Base-by-base conservation (phyloP, 2,797 vertebrate species). In the Poeciliopsis turneri region DNA sequence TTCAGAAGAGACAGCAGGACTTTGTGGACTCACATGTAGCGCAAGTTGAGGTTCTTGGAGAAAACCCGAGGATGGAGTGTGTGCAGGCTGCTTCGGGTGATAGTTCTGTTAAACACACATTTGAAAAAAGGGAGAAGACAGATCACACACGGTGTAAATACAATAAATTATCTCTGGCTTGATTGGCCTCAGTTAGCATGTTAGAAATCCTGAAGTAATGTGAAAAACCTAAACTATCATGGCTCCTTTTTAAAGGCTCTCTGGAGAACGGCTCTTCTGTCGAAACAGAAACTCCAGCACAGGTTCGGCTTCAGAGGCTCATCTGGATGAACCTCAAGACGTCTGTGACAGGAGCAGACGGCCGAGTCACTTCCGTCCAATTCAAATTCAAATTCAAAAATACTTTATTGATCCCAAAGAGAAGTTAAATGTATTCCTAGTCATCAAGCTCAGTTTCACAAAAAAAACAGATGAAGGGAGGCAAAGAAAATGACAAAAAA, bases 41-140 rank as follows among this genome's bases (percentile, higher is more conserved):
- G 97, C 88, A 99, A 94, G 61, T 97, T 95, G 25, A 97, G 97
- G 88, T 99, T 99, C 94, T 97, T 97, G 89, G 96, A 96, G 76
- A 99, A 99, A 75, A 96, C 97, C 39, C 96, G 95, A 2, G 96
- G 90, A 85, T 97, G 97, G 93, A 99, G 97, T 23, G 83, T 93
- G 53, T 95, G 93, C 79, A 99, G 95, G 94, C 96, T 97, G 92
- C 97, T 98, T 91, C 96, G 97, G 84, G 94, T 97, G 84, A 99
- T 98, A 81, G 97, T 98, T 92, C 98, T 99, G 51, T n/a, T 84
- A 81, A 57, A 90, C 9, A 90, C 23, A 74, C 3, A 36, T 25
- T 87, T 36, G 87, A 2, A 72, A 0, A 76, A 15, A 68, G 39
- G 47, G 33, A 59, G 30, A 71, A 75, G 15, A 74, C 23, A 81